Evolutionary conservation across 2,113 vertebrate species (phyloP).

Genomic region (Cheilinus undulatus): DNA sequence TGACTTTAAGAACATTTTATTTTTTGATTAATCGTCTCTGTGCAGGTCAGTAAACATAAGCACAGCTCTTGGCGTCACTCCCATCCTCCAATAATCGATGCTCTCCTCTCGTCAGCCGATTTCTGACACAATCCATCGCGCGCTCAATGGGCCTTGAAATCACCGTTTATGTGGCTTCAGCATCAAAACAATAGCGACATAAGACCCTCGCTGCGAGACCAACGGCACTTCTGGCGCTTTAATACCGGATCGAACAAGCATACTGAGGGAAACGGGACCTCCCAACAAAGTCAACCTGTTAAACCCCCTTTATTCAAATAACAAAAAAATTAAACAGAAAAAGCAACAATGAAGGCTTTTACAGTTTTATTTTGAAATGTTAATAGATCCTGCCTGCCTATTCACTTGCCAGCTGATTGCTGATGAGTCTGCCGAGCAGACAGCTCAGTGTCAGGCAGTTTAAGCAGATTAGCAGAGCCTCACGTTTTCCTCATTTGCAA

Average conservation of each 20-base stretch:
- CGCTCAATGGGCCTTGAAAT: constrained; percentile 86
- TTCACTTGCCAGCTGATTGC: constrained; percentile 63
- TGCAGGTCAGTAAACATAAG: background rate
- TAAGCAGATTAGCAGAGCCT: constrained; percentile 80
- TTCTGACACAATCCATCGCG: constrained; percentile 81
- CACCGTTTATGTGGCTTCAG: constrained; percentile 76
- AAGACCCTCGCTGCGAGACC: constrained; percentile 75
- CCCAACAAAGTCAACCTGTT: background rate
- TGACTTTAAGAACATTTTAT: background rate
- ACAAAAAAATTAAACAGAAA: background rate
- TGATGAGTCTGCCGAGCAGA: constrained; percentile 81
- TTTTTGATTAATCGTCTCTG: constrained; percentile 1
- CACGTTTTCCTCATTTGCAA: constrained; percentile 75
- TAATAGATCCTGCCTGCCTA: constrained; percentile 26
- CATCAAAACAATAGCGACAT: constrained; percentile 79
- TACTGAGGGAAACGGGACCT: background rate
- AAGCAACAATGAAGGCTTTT: background rate
- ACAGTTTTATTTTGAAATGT: background rate
- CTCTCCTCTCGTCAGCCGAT: constrained; percentile 62
- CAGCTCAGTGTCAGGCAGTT: constrained; percentile 74
- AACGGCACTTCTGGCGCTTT: constrained; percentile 70
- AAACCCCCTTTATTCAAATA: background rate
- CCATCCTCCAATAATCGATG: constrained; percentile 69
- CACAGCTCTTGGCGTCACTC: constrained; percentile 46
- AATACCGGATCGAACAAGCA: constrained; percentile 37